Conservation (phyloP, 1,140 invertebrate species). For the Dolichoris vasculosae region DNA sequence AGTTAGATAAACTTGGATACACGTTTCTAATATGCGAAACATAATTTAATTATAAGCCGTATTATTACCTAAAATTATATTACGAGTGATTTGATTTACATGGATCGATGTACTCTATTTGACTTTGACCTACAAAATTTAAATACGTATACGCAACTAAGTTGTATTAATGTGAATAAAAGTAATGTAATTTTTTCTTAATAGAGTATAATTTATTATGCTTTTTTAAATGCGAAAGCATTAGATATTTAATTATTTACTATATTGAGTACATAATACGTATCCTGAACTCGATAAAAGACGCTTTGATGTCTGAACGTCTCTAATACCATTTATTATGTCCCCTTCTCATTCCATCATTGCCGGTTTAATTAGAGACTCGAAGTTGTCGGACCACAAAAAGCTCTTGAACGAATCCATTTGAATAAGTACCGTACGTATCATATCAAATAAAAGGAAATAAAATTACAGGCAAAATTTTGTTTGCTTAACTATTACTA, state of each 20-base stretch:
- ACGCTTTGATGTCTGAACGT: constrained; percentile 33
- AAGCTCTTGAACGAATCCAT: not conserved
- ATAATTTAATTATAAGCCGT: not conserved
- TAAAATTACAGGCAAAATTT: not conserved
- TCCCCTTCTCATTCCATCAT: not conserved
- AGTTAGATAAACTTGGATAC: not conserved
- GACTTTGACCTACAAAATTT: too few relatives aligned
- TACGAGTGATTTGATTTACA: not conserved
- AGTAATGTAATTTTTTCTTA: not conserved
- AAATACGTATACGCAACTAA: too few relatives aligned
- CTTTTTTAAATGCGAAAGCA: not conserved
- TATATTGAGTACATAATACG: not conserved
- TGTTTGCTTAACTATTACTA: not conserved
- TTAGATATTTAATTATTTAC: not conserved
- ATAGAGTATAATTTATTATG: not conserved
- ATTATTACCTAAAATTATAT: not conserved
- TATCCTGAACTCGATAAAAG: not conserved
- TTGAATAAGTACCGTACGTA: not conserved
- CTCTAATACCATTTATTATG: constrained; percentile 39
- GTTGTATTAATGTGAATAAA: not conserved
- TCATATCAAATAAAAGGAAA: not conserved
- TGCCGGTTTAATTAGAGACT: constrained; percentile 33
- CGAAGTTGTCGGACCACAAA: not conserved
- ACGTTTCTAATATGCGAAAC: not conserved
- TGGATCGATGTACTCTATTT: not conserved